Base-by-base conservation (phyloP, 1,140 invertebrate species). In the Ditylenchus dipsaci region DNA sequence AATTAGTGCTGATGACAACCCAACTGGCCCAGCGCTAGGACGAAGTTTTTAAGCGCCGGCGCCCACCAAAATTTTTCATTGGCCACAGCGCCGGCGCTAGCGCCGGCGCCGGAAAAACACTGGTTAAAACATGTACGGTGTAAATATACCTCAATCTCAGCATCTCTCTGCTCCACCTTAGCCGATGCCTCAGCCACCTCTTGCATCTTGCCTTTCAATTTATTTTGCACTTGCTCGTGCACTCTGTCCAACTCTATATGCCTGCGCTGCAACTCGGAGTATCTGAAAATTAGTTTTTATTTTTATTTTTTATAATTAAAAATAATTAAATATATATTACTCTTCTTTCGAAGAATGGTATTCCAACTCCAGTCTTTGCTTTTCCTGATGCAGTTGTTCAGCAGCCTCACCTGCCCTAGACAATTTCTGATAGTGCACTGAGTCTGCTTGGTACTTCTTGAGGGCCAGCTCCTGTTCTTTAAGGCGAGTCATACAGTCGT, bases 401-500 rank as follows among this genome's bases (percentile, higher is more conserved):
- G 23, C 49, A 8, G 49, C 49, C 3, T 3, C 49, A 53, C 49
- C 49, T 8, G 49, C 49, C 8, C 23, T 19, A 19, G n/a, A 19
- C 15, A 53, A 53, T 15, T 53, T 19, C 15, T 53, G n/a, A 17
- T 53, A 53, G 23, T 26, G 49, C 3, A 26, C 49, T 17, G 49
- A 19, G 23, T 53, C 49, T 53, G 49, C 49, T 53, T 53, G 49
- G 23, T 5, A 61, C n/a, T 61, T 61, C 8, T 61, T 43, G 3
- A 61, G 26, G 3, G 27, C 59, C 23, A 70, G 13, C 30, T 70
- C 65, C 59, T 70, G 68, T 43, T 70, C 68, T 45, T 70, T 70
- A 29, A 70, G 45, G 27, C 68, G 68, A 11, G 68, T 70, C 23
- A 70, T 70, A 30, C 68, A 70, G 43, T 70, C 68, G 45, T 70